Conservation (phyloP, 1,140 invertebrate genomes). For the Ostrea edulis region DNA sequence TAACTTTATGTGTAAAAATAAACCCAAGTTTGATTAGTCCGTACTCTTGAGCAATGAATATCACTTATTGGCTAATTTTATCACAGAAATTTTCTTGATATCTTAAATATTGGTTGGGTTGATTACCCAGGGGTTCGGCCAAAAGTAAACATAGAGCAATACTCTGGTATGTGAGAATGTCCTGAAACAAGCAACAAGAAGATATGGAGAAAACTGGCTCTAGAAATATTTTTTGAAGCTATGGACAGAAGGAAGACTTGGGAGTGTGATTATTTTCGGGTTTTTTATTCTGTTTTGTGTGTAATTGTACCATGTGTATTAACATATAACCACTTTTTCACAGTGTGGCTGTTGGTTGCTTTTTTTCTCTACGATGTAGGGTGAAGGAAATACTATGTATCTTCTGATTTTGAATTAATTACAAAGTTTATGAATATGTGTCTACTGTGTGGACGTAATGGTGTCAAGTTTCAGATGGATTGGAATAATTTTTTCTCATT, state of each 20-base stretch:
- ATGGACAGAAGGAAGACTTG: background rate
- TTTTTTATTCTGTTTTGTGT: background rate
- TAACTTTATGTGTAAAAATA: too few species aligned
- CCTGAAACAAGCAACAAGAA: background rate
- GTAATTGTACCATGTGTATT: background rate
- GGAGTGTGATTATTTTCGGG: background rate
- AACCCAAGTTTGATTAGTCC: too few species aligned
- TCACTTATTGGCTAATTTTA: too few species aligned
- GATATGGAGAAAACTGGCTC: background rate
- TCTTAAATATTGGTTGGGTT: too few species aligned
- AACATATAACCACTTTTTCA: background rate
- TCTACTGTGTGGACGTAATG: slow-evolving; percentile 20
- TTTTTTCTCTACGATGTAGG: slow-evolving; percentile 23
- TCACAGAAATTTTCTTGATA: too few species aligned
- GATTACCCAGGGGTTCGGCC: too few species aligned
- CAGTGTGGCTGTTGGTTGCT: background rate
- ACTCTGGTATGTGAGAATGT: too few species aligned
- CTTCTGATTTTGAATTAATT: slow-evolving; percentile 34
- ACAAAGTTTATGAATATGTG: background rate
- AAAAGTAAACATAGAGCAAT: too few species aligned
- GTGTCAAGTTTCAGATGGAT: background rate
- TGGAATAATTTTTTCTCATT: background rate
- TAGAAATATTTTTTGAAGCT: background rate
- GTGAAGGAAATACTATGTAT: slow-evolving; percentile 31
- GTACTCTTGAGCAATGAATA: too few species aligned